Conservation (phyloP, 2,888 invertebrate species). For the Lasioglossum calceatum region DNA sequence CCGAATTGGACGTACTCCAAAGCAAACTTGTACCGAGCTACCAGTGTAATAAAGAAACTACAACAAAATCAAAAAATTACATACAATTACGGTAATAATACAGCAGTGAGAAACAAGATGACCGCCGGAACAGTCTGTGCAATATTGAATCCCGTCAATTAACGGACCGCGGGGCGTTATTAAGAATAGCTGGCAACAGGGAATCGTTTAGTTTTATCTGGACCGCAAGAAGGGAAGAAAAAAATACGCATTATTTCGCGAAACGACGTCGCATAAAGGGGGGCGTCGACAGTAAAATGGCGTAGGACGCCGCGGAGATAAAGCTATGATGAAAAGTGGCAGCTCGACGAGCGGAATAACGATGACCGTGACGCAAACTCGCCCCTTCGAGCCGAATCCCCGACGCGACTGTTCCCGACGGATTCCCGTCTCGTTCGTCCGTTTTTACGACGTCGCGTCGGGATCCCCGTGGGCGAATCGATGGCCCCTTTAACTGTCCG, state of each 20-base stretch:
- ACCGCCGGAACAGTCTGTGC: neutral
- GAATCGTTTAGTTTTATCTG: constrained; percentile 1
- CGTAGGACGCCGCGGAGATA: constrained; percentile 21
- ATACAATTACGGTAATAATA: too few species aligned
- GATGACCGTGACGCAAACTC: constrained; percentile 18
- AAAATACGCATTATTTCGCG: constrained; percentile 15
- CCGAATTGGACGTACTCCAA: too few species aligned
- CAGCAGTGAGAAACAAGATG: too few species aligned
- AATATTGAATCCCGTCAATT: too few species aligned
- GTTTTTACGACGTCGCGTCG: constrained; percentile 4
- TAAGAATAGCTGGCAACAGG: neutral
- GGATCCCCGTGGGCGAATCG: neutral
- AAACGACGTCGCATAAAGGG: neutral
- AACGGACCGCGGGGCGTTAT: neutral
- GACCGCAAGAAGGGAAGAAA: neutral
- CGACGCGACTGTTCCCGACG: neutral
- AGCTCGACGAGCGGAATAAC: constrained; percentile 18
- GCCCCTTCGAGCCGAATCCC: neutral
- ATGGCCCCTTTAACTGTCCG: neutral
- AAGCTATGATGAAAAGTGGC: constrained; percentile 33
- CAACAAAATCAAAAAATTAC: too few species aligned
- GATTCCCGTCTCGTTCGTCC: neutral
- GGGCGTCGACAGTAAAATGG: constrained; percentile 11
- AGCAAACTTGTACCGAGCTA: too few species aligned
- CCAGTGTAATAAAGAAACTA: too few species aligned